These are phyloP conservation scores for Sciurus vulgaris DNA, from an alignment of 2,797 vertebrate species.

Conservation along the genomic window DNA sequence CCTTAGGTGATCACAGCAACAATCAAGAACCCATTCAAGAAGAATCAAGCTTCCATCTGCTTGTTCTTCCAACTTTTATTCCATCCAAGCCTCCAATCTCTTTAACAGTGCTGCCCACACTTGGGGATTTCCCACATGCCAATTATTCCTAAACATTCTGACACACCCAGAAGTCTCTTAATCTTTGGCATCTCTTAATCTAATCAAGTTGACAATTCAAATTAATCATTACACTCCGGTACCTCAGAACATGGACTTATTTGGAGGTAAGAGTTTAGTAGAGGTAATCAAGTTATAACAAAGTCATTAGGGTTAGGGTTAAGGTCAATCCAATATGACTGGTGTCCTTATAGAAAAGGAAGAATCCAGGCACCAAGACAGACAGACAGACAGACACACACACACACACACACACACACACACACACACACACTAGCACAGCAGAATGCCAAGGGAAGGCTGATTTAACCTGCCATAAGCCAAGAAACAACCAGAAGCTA, in stretches of 20 bases:
- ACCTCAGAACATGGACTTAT: not conserved
- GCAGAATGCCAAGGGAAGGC: not conserved
- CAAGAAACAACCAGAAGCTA: not conserved
- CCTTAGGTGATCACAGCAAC: too few relatives aligned
- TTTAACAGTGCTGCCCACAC: too few relatives aligned
- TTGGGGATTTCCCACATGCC: too few relatives aligned
- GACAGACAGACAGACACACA: not conserved
- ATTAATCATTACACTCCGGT: not conserved
- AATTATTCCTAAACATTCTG: too few relatives aligned
- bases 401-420: not conserved
- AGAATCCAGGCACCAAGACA: not conserved
- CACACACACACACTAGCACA: not conserved
- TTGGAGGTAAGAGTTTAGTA: not conserved
- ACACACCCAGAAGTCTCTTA: too few relatives aligned
- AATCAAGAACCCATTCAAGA: too few relatives aligned
- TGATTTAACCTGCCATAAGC: not conserved
- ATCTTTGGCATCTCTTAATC: too few relatives aligned
- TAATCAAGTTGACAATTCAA: too few relatives aligned
- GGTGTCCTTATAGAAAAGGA: not conserved
- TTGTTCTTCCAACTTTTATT: too few relatives aligned
- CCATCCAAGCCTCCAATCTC: too few relatives aligned
- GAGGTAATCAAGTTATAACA: not conserved
- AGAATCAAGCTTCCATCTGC: too few relatives aligned
- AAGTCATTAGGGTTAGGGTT: not conserved
- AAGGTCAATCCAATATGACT: not conserved